Conservation (phyloP, 2,888 invertebrate genomes). For the Tillus elongatus region DNA sequence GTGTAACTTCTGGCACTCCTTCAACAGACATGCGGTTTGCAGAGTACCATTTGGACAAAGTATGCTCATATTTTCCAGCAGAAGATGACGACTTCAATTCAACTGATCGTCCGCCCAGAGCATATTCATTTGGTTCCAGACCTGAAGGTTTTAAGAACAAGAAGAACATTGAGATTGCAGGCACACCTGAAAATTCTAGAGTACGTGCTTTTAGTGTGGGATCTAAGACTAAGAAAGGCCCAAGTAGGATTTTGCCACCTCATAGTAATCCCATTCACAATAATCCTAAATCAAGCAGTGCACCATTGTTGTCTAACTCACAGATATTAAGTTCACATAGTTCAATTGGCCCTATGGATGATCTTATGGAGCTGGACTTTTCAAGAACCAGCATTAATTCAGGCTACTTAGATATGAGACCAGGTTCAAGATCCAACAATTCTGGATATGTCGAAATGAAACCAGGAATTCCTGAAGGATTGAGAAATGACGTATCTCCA, state of each 20-base stretch:
- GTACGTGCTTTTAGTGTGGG: conserved; percentile 73
- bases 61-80: conserved; percentile 60
- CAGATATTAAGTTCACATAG: conserved; percentile 39
- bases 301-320: conserved; percentile 54
- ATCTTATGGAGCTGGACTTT: conserved; percentile 77
- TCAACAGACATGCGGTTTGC: conserved; percentile 67
- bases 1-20: conserved; percentile 72
- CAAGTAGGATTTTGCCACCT: conserved; percentile 31
- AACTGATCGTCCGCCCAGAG: conserved; percentile 55
- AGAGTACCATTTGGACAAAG: conserved; percentile 74
- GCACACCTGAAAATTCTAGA: conserved; percentile 43
- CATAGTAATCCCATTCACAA: conserved; percentile 26
- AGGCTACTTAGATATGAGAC: conserved; percentile 57
- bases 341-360: conserved; percentile 56
- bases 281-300: conserved; percentile 56
- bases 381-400: conserved; percentile 37
- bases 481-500: conserved; percentile 37
- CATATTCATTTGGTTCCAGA: conserved; percentile 79
- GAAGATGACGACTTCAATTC: conserved; percentile 51
- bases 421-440: conserved; percentile 35
- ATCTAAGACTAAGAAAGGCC: conserved; percentile 50
- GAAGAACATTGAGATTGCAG: conserved; percentile 36
- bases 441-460: conserved; percentile 43
- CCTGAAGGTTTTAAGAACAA: conserved; percentile 46
- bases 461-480: conserved; percentile 29